Conservation (phyloP, 2,888 invertebrate species). For the Ophion obscuratus region DNA sequence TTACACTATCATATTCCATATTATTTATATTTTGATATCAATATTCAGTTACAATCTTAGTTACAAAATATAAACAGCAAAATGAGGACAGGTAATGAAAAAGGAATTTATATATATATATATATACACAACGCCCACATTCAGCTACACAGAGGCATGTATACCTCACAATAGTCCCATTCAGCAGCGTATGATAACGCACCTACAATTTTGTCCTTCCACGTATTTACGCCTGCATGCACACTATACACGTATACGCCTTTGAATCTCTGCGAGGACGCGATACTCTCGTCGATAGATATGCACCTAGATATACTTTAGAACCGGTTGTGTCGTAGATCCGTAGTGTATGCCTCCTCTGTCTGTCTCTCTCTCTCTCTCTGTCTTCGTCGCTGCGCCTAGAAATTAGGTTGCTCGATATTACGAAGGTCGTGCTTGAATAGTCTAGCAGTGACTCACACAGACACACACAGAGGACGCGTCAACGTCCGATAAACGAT, state of each 20-base stretch:
- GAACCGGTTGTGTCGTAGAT: slow-evolving; percentile 55
- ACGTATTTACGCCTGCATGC: neutral
- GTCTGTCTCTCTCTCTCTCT: slow-evolving; percentile 18
- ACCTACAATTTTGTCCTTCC: too few relatives aligned
- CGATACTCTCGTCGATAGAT: slow-evolving; percentile 4
- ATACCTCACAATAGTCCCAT: neutral
- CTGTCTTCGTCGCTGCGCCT: slow-evolving; percentile 11
- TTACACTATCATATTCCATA: too few relatives aligned
- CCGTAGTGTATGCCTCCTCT: slow-evolving; percentile 32
- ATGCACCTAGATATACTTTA: slow-evolving; percentile 53
- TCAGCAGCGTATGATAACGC: too few relatives aligned
- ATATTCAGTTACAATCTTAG: too few relatives aligned
- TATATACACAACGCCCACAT: too few relatives aligned
- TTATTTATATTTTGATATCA: too few relatives aligned
- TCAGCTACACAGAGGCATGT: neutral
- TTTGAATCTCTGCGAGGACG: slow-evolving; percentile 34
- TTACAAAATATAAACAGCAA: too few relatives aligned
- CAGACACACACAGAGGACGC: neutral
- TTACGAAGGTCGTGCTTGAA: slow-evolving; percentile 52
- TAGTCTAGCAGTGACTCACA: neutral
- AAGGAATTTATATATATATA: too few relatives aligned
- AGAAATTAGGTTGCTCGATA: slow-evolving; percentile 61
- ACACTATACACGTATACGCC: neutral
- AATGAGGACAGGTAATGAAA: too few relatives aligned
- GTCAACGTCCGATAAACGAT: neutral